Percentiles rank a stretch among this genome's conserved stretches.
Evolutionary conservation across 2,797 vertebrate species (phyloP).

Genomic region (Darevskia mixta): DNA sequence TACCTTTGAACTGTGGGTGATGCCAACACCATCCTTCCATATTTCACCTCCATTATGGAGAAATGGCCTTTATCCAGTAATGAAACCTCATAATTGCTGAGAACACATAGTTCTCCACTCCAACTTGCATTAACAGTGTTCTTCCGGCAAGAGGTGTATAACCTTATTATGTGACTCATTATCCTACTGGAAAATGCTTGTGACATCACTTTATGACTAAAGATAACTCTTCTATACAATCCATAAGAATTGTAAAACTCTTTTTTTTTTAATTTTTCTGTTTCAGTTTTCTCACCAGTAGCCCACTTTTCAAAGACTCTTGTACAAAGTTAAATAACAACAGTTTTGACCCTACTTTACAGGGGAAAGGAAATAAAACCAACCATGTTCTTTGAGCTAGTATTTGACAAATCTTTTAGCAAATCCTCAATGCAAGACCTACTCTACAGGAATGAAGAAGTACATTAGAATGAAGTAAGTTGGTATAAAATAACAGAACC

Average conservation of each 20-base stretch:
- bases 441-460: neutral
- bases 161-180: neutral
- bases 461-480: neutral
- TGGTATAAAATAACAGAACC: neutral
- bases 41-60: neutral
- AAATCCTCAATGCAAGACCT: neutral
- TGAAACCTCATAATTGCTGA: neutral
- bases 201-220: neutral
- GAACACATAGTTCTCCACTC: neutral
- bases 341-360: no score
- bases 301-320: neutral
- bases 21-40: neutral
- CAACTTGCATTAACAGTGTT: neutral
- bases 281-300: neutral
- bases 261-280: neutral
- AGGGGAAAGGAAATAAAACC: no score
- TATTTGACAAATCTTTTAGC: no score
- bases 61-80: neutral
- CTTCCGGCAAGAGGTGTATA: neutral
- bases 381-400: no score
- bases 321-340: neutral
- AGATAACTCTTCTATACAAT: neutral
- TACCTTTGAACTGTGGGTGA: neutral
- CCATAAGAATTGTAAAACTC: neutral
- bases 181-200: neutral